Base-by-base conservation (phyloP, 2,888 invertebrate genomes). In the Ophion ventricosus region DNA sequence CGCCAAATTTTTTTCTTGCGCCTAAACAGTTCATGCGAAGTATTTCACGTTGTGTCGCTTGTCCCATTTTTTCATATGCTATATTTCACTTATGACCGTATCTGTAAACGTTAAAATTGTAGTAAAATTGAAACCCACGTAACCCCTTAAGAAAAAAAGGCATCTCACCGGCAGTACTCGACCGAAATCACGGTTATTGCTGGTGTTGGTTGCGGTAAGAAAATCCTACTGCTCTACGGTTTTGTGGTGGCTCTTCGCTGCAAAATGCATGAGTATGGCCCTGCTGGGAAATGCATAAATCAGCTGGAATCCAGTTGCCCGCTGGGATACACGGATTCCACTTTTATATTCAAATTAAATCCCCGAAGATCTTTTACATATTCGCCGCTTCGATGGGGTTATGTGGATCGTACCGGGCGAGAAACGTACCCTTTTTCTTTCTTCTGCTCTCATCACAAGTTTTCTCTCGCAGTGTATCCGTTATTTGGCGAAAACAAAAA, bases 271-370 rank as follows among this genome's bases (percentile, higher is more conserved):
- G 84, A 84, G 70, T 61, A 74, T 23, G 66, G 23, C 56, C 69
- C 78, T 81, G 69, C 74, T 78, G 81, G 57, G 81, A 66, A 84
- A 84, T 84, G 84, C 84, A 84, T 84, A 84, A 84, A 84, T 84
- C 84, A 84, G 78, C 75, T 66, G 69, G 29, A 81, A 84, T 84
- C 84, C 78, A 81, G 81, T 78, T 70, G 84, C 74, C 74, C 29
- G 63, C 69, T 81, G 74, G 72, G 70, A 84, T 84, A 84, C 84
- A 84, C 81, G 78, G 81, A 84, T 84, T 84, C 84, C 59, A 84
- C 81, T 84, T 84, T 84, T 78, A 81, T 81, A 84, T 84, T 84
- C 84, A 84, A 84, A 84, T 84, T 84, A 81, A 84, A 84, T 84
- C 84, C 78, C 81, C 78, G 70, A 75, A 81, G 81, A 81, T 81